phyloP scores from a whole-genome alignment of 2,797 vertebrate species.

The Fratercula arctica region DNA sequence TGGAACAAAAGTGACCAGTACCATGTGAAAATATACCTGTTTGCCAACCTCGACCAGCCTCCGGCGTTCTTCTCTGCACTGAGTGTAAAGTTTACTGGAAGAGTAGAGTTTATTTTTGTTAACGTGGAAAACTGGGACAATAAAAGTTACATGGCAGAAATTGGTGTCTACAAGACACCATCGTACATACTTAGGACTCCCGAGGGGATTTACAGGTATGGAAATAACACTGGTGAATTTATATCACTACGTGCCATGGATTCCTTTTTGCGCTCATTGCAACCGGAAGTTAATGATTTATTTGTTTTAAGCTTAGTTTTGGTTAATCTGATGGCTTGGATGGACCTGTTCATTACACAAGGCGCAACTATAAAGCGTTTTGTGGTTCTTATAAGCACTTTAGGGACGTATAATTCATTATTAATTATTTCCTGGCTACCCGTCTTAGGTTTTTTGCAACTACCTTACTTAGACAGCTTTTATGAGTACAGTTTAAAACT shows the following conservation, averaged over 20 bases:
- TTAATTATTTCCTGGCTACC: conserved; percentile 97
- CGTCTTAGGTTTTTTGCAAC: conserved; percentile 92
- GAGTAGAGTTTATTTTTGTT: conserved; percentile 98
- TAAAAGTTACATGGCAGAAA: conserved; percentile 84
- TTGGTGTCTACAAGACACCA: conserved; percentile 87
- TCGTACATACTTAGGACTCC: conserved; percentile 96
- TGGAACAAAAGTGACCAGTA: conserved; percentile 88
- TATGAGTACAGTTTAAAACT: conserved; percentile 95
- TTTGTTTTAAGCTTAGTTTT: conserved; percentile 96
- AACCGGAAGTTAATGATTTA: conserved; percentile 97
- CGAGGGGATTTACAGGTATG: conserved; percentile 94
- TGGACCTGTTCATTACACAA: conserved; percentile 99
- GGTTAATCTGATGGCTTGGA: conserved; percentile 97
- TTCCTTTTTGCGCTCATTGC: conserved; percentile 92
- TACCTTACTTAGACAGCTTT: conserved; percentile 92
- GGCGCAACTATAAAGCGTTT: conserved; percentile 97
- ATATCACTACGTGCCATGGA: conserved; percentile 95
- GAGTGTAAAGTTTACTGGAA: conserved; percentile 96
- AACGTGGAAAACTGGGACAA: conserved; percentile 92
- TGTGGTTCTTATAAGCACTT: conserved; percentile 96
- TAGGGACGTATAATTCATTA: conserved; percentile 97
- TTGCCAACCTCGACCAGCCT: conserved; percentile 90
- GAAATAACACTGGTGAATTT: conserved; percentile 93
- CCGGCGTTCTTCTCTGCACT: conserved; percentile 95
- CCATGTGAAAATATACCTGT: conserved; percentile 93